Evolutionary conservation across 2,797 vertebrate species (phyloP).

Genomic region (Threskiornis aethiopicus): DNA sequence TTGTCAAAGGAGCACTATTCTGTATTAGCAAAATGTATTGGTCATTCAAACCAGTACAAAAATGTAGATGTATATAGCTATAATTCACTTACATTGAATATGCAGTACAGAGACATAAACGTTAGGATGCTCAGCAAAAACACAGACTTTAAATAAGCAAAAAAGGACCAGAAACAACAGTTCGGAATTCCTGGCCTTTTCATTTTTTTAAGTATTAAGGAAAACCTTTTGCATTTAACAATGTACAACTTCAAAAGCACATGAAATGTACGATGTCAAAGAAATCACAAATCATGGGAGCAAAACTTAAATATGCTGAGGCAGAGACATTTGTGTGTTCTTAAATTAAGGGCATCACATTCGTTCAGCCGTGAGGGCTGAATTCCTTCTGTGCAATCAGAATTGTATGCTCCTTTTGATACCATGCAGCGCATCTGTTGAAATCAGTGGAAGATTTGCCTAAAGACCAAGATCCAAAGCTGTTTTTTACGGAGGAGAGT

Average conservation of each 20-base stretch:
- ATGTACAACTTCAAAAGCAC: not conserved
- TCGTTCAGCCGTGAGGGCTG: not conserved
- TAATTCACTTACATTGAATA: not conserved
- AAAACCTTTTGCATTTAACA: not conserved
- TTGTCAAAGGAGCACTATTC: not conserved
- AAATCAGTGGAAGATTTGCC: not conserved
- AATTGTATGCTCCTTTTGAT: not conserved
- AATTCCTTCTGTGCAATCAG: not conserved
- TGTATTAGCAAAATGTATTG: not conserved
- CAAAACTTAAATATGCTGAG: not conserved
- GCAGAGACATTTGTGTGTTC: not conserved
- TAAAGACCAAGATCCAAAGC: not conserved
- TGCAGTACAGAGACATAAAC: not conserved
- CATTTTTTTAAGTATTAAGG: not conserved
- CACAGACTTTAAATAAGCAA: not conserved
- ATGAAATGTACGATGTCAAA: not conserved
- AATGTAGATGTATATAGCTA: not conserved
- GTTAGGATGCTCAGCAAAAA: not conserved
- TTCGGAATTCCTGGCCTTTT: not conserved
- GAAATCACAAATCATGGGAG: not conserved
- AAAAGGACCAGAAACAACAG: not conserved
- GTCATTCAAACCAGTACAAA: not conserved
- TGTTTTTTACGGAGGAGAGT: not conserved
- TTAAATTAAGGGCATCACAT: not conserved
- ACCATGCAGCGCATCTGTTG: not conserved